Evolutionary conservation across 2,113 vertebrate species (phyloP).

Genomic region (Plecotus auritus): DNA sequence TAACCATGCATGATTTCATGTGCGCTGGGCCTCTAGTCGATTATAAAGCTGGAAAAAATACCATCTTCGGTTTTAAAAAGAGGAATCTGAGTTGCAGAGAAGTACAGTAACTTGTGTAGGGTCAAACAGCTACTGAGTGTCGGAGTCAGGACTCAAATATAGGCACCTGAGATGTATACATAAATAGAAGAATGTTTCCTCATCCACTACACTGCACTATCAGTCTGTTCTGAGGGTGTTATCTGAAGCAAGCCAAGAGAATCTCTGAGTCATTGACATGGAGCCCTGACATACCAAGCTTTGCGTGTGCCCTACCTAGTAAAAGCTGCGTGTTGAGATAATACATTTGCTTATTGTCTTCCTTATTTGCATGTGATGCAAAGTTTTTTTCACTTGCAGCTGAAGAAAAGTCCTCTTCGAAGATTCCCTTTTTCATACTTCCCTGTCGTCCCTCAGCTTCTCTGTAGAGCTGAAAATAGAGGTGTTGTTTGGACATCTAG

Average conservation of each 20-base stretch:
- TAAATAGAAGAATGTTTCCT: not conserved
- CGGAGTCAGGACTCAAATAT: not conserved
- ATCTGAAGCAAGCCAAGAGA: not conserved
- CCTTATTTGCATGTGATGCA: not conserved
- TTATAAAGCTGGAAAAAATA: not conserved
- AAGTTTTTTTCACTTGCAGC: not conserved
- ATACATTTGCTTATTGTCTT: not conserved
- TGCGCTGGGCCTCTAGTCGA: too few species aligned
- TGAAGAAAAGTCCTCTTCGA: not conserved
- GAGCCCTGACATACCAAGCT: not conserved
- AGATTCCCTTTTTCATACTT: not conserved
- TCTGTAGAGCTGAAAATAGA: slow-evolving; percentile 14
- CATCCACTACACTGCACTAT: not conserved
- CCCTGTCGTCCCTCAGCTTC: not conserved
- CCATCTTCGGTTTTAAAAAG: not conserved
- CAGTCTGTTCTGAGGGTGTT: not conserved
- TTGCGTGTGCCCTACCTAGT: not conserved
- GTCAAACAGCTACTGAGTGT: not conserved
- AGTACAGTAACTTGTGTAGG: not conserved
- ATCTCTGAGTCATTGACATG: not conserved
- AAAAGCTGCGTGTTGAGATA: not conserved
- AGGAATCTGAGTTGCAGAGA: not conserved
- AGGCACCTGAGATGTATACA: not conserved
- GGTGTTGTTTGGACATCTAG: not conserved
- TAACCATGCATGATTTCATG: too few species aligned